Evolutionary conservation across 2,888 invertebrate genomes (phyloP).

Genomic region (Glyphotaelius pellucidus): DNA sequence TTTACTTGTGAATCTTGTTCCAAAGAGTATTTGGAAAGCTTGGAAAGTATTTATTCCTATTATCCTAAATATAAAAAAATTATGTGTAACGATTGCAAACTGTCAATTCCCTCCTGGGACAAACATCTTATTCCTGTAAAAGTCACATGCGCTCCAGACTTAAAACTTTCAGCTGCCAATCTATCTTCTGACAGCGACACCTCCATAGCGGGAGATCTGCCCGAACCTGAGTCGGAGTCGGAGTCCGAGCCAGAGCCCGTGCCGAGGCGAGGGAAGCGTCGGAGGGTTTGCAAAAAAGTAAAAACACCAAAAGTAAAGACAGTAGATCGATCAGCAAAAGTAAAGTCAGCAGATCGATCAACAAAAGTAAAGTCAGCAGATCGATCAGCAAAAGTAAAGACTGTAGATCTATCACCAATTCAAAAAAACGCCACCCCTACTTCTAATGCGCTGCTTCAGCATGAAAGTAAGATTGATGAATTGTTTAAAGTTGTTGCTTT

Average conservation of each 20-base stretch:
- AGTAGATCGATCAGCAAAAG: no score
- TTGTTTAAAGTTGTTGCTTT: neutral
- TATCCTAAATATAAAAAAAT: slow-evolving; percentile 24
- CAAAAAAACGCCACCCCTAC: neutral
- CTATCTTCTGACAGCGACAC: neutral
- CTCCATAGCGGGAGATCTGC: neutral
- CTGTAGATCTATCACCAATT: neutral
- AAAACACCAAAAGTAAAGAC: neutral
- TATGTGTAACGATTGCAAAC: neutral
- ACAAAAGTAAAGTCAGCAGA: neutral
- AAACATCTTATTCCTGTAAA: neutral
- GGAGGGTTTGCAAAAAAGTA: neutral
- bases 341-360: no score
- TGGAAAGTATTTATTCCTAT: neutral
- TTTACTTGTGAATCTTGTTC: slow-evolving; percentile 46
- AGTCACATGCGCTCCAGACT: neutral
- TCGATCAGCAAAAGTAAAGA: neutral
- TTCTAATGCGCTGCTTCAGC: neutral
- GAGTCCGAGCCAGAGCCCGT: neutral
- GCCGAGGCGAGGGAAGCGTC: neutral
- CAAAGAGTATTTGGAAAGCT: neutral
- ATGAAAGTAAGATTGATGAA: neutral
- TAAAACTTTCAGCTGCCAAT: neutral
- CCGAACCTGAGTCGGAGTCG: neutral
- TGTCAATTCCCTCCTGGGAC: neutral